A percentile compares a stretch with the other conserved stretches of the same genome.
Evolutionary conservation across 2,113 vertebrate species (phyloP).

Genomic region (Ciconia maguari): DNA sequence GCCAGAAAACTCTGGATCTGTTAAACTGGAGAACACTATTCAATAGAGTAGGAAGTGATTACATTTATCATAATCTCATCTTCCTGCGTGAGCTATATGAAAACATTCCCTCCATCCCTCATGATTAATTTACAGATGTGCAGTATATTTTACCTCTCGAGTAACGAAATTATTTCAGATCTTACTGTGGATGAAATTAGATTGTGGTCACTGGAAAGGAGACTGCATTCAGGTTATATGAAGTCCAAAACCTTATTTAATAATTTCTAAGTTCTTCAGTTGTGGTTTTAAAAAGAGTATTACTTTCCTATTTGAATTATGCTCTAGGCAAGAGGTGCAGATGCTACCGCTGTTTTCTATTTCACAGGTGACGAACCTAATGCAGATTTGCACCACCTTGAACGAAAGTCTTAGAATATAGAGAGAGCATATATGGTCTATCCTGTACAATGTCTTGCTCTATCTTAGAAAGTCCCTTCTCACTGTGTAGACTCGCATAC

Average conservation of each 20-base stretch:
- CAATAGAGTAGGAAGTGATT: not conserved
- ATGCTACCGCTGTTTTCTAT: not conserved
- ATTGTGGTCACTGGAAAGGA: not conserved
- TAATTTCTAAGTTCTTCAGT: not conserved
- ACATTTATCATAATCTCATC: not conserved
- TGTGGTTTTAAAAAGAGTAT: not conserved
- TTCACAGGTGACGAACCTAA: not conserved
- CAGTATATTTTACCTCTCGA: not conserved
- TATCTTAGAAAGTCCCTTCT: not conserved
- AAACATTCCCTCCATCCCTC: not conserved
- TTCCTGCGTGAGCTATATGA: not conserved
- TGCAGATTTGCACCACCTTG: not conserved
- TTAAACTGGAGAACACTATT: not conserved
- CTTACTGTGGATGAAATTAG: not conserved
- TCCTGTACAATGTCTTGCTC: not conserved
- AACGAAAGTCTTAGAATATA: not conserved
- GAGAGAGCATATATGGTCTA: not conserved
- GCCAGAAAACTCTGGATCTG: not conserved
- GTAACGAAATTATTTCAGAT: constrained; percentile 4
- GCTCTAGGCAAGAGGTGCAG: not conserved
- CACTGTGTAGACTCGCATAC: not conserved
- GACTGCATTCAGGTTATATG: not conserved
- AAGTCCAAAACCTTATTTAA: constrained; percentile 2
- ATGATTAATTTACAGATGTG: not conserved
- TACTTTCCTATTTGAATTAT: not conserved